phyloP scores from a whole-genome alignment of 1,140 invertebrate species.

The Caenorhabditis inopinata region DNA sequence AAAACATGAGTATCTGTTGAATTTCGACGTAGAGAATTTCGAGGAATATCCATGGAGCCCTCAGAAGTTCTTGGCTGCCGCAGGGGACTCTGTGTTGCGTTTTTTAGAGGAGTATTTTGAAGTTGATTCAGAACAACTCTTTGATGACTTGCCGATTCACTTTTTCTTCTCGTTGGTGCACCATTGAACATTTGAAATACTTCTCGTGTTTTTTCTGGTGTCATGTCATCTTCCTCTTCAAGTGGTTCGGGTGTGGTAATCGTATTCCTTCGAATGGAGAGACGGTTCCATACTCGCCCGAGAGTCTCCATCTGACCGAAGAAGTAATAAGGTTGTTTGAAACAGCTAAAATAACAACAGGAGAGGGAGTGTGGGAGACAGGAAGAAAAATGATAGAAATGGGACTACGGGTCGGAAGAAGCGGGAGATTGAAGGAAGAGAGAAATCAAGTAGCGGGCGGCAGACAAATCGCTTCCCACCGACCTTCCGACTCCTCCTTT shows the following conservation, averaged over 20 bases:
- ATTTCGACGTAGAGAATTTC: not conserved
- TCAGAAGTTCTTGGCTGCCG: conserved; percentile 7
- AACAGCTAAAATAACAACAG: conserved; percentile 9
- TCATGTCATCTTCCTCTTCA: conserved; percentile 32
- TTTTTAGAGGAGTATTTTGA: not conserved
- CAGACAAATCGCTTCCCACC: not conserved
- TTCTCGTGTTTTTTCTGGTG: conserved; percentile 29
- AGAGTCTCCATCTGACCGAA: conserved; percentile 24
- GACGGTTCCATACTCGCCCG: conserved; percentile 33
- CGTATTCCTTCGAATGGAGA: conserved; percentile 22
- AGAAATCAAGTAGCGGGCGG: not conserved
- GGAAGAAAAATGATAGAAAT: not conserved
- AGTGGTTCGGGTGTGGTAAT: not conserved
- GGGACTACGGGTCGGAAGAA: not conserved
- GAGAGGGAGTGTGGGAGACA: not conserved
- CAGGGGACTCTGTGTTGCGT: not conserved
- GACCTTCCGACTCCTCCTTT: not conserved
- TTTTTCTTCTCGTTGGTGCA: not conserved
- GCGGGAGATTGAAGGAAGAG: not conserved
- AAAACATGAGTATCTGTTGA: not conserved
- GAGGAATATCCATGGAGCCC: not conserved
- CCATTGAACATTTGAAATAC: conserved; percentile 45
- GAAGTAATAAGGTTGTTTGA: not conserved
- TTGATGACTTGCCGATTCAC: not conserved
- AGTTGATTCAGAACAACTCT: not conserved